A percentile compares a stretch with the other conserved stretches of the same genome.
Evolutionary conservation across 2,797 vertebrate species (phyloP).

Genomic region (Poeciliopsis presidionis): DNA sequence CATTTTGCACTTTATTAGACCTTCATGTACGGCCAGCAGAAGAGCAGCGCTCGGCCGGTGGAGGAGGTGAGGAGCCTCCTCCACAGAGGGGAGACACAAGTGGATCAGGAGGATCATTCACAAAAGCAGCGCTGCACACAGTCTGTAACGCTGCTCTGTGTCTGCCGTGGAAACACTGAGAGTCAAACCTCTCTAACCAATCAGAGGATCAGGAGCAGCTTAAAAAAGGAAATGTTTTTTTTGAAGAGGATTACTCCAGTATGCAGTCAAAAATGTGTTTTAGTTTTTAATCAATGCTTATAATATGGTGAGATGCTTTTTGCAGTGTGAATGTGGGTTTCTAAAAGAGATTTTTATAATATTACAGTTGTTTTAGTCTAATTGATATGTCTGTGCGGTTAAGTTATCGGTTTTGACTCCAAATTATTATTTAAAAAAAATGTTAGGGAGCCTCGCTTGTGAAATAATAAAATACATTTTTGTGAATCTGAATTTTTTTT

Average conservation of each 20-base stretch:
- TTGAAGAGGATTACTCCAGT: background rate
- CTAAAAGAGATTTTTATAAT: background rate
- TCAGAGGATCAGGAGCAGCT: background rate
- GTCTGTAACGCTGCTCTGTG: background rate
- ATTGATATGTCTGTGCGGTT: background rate
- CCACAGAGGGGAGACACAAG: constrained; percentile 5
- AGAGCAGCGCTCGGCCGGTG: background rate
- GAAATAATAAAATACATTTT: background rate
- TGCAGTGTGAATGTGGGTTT: background rate
- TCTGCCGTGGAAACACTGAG: background rate
- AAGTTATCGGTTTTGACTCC: background rate
- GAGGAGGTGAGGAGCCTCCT: background rate
- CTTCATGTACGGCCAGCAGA: background rate
- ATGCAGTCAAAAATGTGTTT: background rate
- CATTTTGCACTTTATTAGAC: constrained; percentile 11
- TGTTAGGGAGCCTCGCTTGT: background rate
- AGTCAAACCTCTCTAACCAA: background rate
- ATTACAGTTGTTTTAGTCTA: background rate
- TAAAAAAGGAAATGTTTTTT: background rate
- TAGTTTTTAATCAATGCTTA: background rate
- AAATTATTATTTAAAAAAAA: background rate
- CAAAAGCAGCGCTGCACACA: background rate
- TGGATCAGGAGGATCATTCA: background rate
- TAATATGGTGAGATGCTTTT: background rate
- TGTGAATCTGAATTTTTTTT: background rate